Base-by-base conservation (phyloP, 2,113 vertebrate species). In the Rhinopithecus roxellana region DNA sequence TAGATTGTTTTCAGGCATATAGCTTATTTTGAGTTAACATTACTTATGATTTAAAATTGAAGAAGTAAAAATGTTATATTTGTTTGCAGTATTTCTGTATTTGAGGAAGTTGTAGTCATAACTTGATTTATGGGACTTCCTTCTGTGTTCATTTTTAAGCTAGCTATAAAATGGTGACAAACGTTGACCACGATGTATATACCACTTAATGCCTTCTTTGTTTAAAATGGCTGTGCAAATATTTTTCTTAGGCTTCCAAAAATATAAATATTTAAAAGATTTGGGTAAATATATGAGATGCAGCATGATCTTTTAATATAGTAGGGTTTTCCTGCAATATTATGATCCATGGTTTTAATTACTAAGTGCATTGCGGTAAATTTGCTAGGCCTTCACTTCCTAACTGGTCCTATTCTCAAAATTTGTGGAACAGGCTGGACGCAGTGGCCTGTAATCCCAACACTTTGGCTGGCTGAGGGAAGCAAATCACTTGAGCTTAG, bases 41-140 rank as follows among this genome's bases (percentile, higher is more conserved):
- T 96, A 70, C 40, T 95, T 89, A 48, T 23, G 75, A 43, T 89
- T 97, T 96, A 70, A 95, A 96, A 88, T 87, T 75, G 83, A 75
- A 48, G 94, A 96, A 90, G 79, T 90, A 83, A 92, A 97, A 97
- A 25, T 90, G 22, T 96, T 93, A 52, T 40, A 32, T 83, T 90
- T 96, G 23, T 93, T 93, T 92, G 95, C 77, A 95, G 72, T 70
- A 92, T 94, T 94, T 96, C 67, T 95, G 1, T 85, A 59, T 59
- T 96, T 96, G 86, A 89, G 89, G 94, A 96, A 84, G 83, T 70
- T 61, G 38, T 61, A 86, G 45, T 93, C 25, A 55, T 96, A 89
- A 79, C 32, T 48, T 92, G 74, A 84, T 90, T 87, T 83, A n/a
- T 95, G 61, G 93, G 59, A 74, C 89, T 93, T 93, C 52, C 89